phyloP scores from a whole-genome alignment of 2,113 vertebrate genomes.

The Ciconia stormi region DNA sequence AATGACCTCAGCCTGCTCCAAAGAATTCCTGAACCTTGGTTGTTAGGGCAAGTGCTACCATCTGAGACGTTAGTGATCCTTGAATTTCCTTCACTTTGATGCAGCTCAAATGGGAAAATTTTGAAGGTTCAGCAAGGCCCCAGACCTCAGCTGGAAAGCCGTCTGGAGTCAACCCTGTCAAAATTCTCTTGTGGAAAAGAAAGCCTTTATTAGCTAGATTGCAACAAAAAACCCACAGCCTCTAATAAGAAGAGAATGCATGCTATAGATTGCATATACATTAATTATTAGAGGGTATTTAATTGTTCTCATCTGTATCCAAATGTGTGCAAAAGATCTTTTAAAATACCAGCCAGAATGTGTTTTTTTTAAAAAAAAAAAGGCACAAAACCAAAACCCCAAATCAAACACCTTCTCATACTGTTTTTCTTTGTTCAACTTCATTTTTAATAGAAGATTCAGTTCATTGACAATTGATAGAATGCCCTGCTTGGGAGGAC shows the following conservation, averaged over 20 bases:
- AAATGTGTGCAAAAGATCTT: slow-evolving; percentile 35
- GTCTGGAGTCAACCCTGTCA: slow-evolving; percentile 87
- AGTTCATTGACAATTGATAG: slow-evolving; percentile 2
- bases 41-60: slow-evolving; percentile 94
- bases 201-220: slow-evolving; percentile 82
- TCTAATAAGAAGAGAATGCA: slow-evolving; percentile 64
- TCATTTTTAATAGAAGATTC: slow-evolving; percentile 27
- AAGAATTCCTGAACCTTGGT: slow-evolving; percentile 98
- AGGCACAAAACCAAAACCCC: background rate
- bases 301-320: slow-evolving; percentile 54
- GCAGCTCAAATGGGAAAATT: slow-evolving; percentile 88
- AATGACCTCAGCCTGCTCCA: slow-evolving; percentile 94
- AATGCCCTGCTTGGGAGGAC: background rate
- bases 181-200: slow-evolving; percentile 84
- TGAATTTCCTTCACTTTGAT: slow-evolving; percentile 96
- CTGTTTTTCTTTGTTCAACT: slow-evolving; percentile 25
- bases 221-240: slow-evolving; percentile 71
- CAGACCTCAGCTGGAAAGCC: slow-evolving; percentile 84
- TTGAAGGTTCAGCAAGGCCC: slow-evolving; percentile 85
- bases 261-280: slow-evolving; percentile 52
- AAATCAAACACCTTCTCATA: background rate
- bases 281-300: slow-evolving; percentile 63
- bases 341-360: background rate
- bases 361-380: background rate
- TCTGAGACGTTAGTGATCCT: slow-evolving; percentile 95